A percentile compares a stretch with the other conserved stretches of the same genome.
phyloP scores from a whole-genome alignment of 2,113 vertebrate species.

The Anhinga anhinga region DNA sequence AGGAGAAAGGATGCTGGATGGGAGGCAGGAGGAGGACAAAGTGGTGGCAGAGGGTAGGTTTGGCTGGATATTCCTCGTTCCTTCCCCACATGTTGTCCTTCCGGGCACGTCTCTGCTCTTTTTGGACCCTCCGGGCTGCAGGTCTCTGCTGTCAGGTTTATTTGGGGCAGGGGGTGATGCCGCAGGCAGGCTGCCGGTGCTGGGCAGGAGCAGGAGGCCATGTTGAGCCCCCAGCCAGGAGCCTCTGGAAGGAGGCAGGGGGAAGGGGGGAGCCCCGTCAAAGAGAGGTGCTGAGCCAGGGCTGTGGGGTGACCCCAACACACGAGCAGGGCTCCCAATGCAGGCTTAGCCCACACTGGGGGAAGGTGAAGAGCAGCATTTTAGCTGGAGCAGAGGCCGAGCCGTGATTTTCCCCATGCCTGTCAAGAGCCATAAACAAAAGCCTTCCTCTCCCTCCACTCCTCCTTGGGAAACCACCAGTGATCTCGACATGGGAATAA shows the following conservation, averaged over 20 bases:
- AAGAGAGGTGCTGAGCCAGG: background rate
- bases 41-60: background rate
- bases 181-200: fast-evolving
- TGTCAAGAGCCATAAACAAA: conserved; percentile 45
- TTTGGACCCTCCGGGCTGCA: background rate
- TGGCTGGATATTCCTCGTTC: background rate
- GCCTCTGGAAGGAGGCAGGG: background rate
- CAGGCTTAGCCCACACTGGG: background rate
- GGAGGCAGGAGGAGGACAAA: background rate
- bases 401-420: background rate
- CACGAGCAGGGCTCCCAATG: background rate
- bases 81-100: background rate
- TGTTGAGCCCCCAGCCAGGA: fast-evolving
- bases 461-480: background rate
- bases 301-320: background rate
- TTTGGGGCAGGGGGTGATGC: background rate
- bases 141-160: background rate
- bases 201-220: background rate
- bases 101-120: background rate
- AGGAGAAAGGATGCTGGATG: background rate
- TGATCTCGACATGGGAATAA: conserved; percentile 14
- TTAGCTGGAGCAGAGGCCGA: background rate
- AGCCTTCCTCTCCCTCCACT: background rate
- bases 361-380: background rate
- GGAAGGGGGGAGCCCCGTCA: background rate